Percentiles rank a stretch among this genome's conserved stretches.
phyloP scores from a whole-genome alignment of 2,113 vertebrate species.

The Hypanus sabinus region DNA sequence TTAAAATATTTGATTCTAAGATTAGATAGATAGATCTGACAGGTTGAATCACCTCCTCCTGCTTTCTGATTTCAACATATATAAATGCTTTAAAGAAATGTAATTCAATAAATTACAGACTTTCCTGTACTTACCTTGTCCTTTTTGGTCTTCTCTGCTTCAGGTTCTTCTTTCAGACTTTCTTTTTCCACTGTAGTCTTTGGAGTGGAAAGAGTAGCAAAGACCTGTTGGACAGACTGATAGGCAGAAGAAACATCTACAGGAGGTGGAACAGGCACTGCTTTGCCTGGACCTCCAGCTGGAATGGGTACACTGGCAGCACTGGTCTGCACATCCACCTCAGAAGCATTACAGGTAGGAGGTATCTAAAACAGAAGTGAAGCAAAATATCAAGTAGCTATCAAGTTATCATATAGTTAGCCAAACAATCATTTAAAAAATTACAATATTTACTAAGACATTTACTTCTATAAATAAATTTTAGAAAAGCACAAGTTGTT shows the following conservation, averaged over 20 bases:
- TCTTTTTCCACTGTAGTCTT: slow-evolving; percentile 62
- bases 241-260: slow-evolving; percentile 68
- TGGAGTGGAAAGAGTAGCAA: slow-evolving; percentile 57
- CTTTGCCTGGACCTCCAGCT: slow-evolving; percentile 55
- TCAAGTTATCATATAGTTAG: too few relatives aligned
- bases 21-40: too few relatives aligned
- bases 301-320: slow-evolving; percentile 61
- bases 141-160: slow-evolving; percentile 88
- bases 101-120: background rate
- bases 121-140: slow-evolving; percentile 72
- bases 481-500: background rate
- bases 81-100: background rate
- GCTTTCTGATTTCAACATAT: too few relatives aligned
- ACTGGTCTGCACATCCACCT: slow-evolving; percentile 60
- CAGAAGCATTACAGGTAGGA: slow-evolving; percentile 48
- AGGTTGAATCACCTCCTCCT: too few relatives aligned
- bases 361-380: slow-evolving; percentile 3
- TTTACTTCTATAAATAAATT: background rate
- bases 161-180: slow-evolving; percentile 69
- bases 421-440: background rate
- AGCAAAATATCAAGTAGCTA: slow-evolving; percentile 16
- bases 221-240: slow-evolving; percentile 50
- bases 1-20: background rate
- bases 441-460: background rate
- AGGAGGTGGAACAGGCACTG: slow-evolving; percentile 58